Evolutionary conservation across 1,140 invertebrate species (phyloP).

Genomic region (Drosophila persimilis): DNA sequence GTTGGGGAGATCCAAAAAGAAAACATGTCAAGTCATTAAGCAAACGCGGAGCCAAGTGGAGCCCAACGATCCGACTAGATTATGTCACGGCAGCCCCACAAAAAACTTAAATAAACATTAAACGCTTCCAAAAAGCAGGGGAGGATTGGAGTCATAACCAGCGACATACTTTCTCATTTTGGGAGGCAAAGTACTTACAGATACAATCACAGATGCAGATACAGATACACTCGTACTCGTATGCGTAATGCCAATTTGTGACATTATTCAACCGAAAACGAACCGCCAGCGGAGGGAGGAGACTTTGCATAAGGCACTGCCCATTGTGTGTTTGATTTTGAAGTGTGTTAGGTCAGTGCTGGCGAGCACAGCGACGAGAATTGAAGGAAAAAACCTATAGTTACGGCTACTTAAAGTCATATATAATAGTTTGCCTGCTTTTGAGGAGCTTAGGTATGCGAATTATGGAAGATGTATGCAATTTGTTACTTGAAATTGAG

Average conservation of each 20-base stretch:
- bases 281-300: not conserved
- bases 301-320: constrained; percentile 60
- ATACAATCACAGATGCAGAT: not conserved
- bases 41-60: constrained; percentile 27
- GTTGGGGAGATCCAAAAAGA: not conserved
- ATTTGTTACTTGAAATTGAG: no score
- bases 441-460: no score
- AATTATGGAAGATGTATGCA: no score
- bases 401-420: no score
- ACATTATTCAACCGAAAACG: constrained; percentile 56
- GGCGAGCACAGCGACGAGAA: not conserved
- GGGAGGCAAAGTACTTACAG: constrained; percentile 6
- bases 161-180: constrained; percentile 71
- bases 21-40: constrained; percentile 60
- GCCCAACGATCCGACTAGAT: constrained; percentile 43
- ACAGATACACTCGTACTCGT: not conserved
- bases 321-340: constrained; percentile 11
- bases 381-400: no score
- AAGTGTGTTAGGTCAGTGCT: constrained; percentile 46
- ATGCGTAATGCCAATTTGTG: constrained; percentile 74
- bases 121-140: constrained; percentile 47
- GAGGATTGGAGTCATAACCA: constrained; percentile 20
- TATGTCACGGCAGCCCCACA: constrained; percentile 58
- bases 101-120: constrained; percentile 68
- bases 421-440: no score